Evolutionary conservation across 2,797 vertebrate genomes (phyloP), one percentile per base, ranked within the genome.

Genomic region (Craterocephalus amniculus): DNA sequence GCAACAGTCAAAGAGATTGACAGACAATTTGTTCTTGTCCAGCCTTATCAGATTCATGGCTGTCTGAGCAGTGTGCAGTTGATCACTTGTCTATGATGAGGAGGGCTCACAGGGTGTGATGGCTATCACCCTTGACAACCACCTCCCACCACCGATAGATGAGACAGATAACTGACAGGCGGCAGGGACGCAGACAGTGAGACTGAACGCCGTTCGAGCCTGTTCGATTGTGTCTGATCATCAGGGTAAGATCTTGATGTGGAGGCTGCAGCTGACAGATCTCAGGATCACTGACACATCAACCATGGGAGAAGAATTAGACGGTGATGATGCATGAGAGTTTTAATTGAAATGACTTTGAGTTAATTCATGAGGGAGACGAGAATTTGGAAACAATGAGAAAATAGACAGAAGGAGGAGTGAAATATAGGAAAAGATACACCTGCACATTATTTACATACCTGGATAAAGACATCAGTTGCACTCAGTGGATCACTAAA

Each of bases 81-180:
- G 36, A 83, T 88, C 78, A 78, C 62, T 34, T 35, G 70, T 38
- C 82, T 58, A 31, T 71, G 65, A 87, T 85, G 77, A 86, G 85
- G 55, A 67, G 31, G 66, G 65, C 56, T 85, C 68, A 75, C 14
- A 64, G 74, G 74, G 63, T 20, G 11, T 85, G 84, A 87, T 80
- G 75, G 78, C 83, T 71, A 87, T 88, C 60, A 16, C 68, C 78
- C 49, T 59, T 74, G 89, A 89, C 89, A 88, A 84, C 82, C 75
- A 66, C 67, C 72, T 57, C 79, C 70, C 63, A 48, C 57, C 32
- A 67, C 61, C 40, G 26, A 79, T 31, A 54, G 82, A 87, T 60
- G 71, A 84, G 83, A 70, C 63, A 56, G 79, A 84, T 79, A 78
- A 86, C 78, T 85, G 84, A 85, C 81, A 75, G 26, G 63, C 80